phyloP scores from a whole-genome alignment of 2,888 invertebrate species.

The Tenthredo mesomela region DNA sequence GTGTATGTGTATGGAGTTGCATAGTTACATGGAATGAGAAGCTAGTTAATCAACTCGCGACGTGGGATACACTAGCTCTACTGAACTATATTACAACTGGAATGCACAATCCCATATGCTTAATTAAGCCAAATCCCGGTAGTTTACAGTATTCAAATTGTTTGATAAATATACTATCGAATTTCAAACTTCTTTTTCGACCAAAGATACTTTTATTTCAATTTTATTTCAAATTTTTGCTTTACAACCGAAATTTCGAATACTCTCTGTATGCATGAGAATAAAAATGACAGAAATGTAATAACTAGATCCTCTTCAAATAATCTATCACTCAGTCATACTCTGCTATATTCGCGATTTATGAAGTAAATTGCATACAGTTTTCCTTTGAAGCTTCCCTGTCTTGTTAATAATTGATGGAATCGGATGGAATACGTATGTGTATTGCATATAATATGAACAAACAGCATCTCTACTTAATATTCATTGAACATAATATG shows the following conservation, averaged over 20 bases:
- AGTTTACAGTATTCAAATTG: too few relatives aligned
- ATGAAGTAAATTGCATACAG: background rate
- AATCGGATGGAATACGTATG: background rate
- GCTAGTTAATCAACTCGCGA: background rate
- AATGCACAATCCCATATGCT: background rate
- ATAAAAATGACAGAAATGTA: background rate
- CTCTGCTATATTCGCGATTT: background rate
- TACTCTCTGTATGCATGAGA: background rate
- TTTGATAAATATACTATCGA: too few relatives aligned
- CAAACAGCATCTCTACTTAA: background rate
- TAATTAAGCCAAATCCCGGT: background rate
- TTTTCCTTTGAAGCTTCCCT: background rate
- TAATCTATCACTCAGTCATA: background rate
- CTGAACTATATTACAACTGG: background rate
- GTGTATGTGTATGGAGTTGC: background rate
- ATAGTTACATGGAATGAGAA: constrained; percentile 3
- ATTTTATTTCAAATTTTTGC: background rate
- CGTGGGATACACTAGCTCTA: background rate
- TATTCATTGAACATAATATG: background rate
- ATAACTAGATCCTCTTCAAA: background rate
- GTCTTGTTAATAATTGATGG: background rate
- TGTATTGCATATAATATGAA: background rate
- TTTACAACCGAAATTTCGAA: background rate
- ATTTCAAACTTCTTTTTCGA: too few relatives aligned
- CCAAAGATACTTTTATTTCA: too few relatives aligned